Conservation (phyloP, 2,797 vertebrate genomes). For the Cichlasoma orientale region DNA sequence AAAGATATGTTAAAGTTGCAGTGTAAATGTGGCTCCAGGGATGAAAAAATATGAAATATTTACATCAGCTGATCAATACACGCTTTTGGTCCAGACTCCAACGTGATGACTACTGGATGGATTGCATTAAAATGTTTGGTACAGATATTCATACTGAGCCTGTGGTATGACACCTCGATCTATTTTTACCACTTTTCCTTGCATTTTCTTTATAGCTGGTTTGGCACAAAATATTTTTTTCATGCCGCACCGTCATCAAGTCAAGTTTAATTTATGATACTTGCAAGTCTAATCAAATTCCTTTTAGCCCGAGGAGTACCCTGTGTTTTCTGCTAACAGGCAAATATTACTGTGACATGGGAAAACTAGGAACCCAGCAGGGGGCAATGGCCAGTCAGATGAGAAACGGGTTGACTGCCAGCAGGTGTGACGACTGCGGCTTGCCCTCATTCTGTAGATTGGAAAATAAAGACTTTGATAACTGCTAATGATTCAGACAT, state of each 20-base stretch:
- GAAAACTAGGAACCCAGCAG: rapidly evolving
- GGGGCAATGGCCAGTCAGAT: not conserved
- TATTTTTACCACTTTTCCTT: not conserved
- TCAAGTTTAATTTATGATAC: not conserved
- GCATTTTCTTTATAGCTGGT: not conserved
- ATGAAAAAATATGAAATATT: not conserved
- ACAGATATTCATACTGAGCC: not conserved
- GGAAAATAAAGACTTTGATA: not conserved
- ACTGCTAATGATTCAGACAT: not conserved
- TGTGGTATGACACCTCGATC: not conserved
- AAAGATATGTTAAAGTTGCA: too few relatives aligned
- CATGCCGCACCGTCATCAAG: not conserved
- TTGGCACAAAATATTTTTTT: rapidly evolving
- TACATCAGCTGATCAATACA: not conserved
- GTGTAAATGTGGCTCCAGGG: too few relatives aligned
- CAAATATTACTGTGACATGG: not conserved
- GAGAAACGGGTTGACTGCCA: not conserved
- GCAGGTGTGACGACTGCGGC: not conserved
- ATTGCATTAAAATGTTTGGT: not conserved
- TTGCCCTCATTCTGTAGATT: not conserved
- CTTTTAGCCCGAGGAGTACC: not conserved
- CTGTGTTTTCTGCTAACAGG: not conserved
- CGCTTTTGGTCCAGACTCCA: rapidly evolving
- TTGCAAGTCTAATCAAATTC: not conserved
- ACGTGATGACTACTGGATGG: not conserved